Conservation (phyloP, 2,888 invertebrate genomes). For the Drosophila seclusa region DNA sequence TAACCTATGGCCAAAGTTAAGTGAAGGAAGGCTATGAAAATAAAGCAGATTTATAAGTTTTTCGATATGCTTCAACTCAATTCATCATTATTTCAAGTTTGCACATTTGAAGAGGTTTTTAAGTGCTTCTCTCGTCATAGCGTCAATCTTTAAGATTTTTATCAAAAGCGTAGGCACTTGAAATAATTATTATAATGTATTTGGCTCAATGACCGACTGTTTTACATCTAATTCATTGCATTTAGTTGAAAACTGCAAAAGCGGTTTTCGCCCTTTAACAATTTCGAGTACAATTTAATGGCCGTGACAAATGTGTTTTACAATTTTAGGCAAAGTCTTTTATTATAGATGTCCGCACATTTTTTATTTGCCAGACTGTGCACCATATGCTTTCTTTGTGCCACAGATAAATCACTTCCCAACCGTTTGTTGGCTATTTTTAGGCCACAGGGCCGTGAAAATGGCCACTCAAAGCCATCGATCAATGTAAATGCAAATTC, state of each 20-base stretch:
- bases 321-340: conserved; percentile 1
- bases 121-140: neutral
- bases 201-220: conserved; percentile 20
- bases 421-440: conserved; percentile 58
- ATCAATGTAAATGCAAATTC: conserved; percentile 64
- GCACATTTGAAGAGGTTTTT: neutral
- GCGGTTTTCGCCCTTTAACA: neutral
- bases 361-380: conserved; percentile 12
- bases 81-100: conserved; percentile 1
- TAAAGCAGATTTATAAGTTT: conserved; percentile 6
- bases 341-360: conserved; percentile 12
- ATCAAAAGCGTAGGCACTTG: neutral
- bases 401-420: conserved; percentile 60
- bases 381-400: conserved; percentile 24
- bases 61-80: neutral
- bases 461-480: conserved; percentile 63
- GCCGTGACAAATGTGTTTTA: conserved; percentile 5
- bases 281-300: conserved; percentile 29
- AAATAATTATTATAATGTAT: conserved; percentile 24
- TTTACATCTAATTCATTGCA: neutral
- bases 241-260: neutral
- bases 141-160: neutral
- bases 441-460: conserved; percentile 50
- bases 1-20: conserved; percentile 23
- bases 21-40: conserved; percentile 4